Conservation (phyloP, 2,113 vertebrate species). For the Ellobius talpinus region DNA sequence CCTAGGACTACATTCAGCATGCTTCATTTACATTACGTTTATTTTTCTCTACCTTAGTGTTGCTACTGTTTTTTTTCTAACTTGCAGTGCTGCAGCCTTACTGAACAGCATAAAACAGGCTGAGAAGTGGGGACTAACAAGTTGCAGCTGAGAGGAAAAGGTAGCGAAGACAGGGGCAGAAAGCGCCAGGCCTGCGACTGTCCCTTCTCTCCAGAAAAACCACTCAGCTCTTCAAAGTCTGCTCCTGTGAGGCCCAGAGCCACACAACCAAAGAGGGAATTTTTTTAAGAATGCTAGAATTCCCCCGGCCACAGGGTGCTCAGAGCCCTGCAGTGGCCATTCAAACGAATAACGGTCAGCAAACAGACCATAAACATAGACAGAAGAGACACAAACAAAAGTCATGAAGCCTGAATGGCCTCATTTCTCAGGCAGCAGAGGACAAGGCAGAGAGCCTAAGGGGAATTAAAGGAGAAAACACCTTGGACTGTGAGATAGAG, state of each 20-base stretch:
- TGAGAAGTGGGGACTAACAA: background rate
- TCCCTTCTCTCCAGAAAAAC: conserved; percentile 48
- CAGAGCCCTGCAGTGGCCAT: conserved; percentile 21
- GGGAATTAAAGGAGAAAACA: conserved; percentile 59
- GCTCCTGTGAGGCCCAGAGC: background rate
- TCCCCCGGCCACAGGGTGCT: background rate
- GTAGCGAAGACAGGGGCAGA: background rate
- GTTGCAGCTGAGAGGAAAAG: conserved; percentile 30
- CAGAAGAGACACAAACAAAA: conserved; percentile 61
- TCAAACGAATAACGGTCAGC: conserved; percentile 39
- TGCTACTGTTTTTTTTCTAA: background rate
- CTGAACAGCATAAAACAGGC: background rate
- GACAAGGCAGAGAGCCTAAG: background rate
- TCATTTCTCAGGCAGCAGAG: conserved; percentile 61
- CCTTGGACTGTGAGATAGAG: background rate
- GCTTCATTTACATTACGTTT: background rate
- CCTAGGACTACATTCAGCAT: background rate
- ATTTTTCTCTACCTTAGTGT: background rate
- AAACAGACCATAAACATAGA: conserved; percentile 62
- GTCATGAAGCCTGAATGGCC: conserved; percentile 52
- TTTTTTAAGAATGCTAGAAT: conserved; percentile 57
- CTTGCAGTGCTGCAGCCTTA: background rate
- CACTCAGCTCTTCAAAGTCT: conserved; percentile 23
- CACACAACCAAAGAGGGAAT: conserved; percentile 33
- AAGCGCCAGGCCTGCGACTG: background rate